phyloP scores from a whole-genome alignment of 1,140 invertebrate species.

The Lasioglossum baleicum region DNA sequence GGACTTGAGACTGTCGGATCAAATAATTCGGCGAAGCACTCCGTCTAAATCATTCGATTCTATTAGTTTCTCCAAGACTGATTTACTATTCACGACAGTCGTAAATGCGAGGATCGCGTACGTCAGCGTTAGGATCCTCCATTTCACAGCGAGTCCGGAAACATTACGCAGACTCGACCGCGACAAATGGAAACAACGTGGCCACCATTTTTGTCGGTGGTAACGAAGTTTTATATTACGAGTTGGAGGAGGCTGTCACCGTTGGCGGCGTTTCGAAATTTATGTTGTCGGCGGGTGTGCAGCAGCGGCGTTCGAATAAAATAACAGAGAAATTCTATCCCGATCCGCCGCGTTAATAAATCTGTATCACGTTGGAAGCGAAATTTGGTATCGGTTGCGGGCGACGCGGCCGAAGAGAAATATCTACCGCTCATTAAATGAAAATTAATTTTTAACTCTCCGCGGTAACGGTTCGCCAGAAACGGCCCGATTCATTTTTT shows the following conservation, averaged over 20 bases:
- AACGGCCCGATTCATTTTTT: neutral
- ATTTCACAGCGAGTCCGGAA: neutral
- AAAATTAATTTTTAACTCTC: neutral
- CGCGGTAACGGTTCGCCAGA: neutral
- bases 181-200: slow-evolving; percentile 16
- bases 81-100: neutral
- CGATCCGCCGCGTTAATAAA: neutral
- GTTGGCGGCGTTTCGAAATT: neutral
- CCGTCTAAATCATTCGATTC: neutral
- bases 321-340: slow-evolving; percentile 4
- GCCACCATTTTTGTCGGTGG: slow-evolving; percentile 1
- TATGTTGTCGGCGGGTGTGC: slow-evolving; percentile 3
- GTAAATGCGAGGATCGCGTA: neutral
- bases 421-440: neutral
- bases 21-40: no score
- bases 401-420: neutral
- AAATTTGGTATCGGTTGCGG: neutral
- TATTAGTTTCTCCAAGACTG: neutral
- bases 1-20: no score
- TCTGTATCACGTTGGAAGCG: no score
- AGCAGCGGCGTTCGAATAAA: neutral
- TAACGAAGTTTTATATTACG: slow-evolving; percentile 34
- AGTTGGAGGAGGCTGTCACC: slow-evolving; percentile 2
- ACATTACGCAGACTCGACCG: neutral
- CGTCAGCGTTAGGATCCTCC: neutral